These are phyloP conservation scores for Drosophila orosa DNA, from an alignment of 1,140 invertebrate species.

Conservation along the genomic window DNA sequence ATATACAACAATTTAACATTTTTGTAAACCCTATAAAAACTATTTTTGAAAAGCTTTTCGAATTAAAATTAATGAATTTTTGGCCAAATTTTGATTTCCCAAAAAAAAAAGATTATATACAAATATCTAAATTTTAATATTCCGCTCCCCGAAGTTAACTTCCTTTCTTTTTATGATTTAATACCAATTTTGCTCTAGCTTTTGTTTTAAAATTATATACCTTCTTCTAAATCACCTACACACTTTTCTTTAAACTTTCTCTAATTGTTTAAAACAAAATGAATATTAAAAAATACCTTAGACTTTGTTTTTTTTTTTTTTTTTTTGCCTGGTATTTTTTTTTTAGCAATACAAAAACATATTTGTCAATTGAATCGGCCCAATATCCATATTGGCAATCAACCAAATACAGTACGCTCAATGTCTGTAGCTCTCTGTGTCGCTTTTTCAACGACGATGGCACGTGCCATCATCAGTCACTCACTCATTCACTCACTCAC, in stretches of 20 bases:
- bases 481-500: slow-evolving; percentile 26
- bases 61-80: too few relatives aligned
- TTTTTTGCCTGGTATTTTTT: slow-evolving; percentile 8
- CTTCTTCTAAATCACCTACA: not conserved
- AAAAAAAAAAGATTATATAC: too few relatives aligned
- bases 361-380: slow-evolving; percentile 33
- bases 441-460: slow-evolving; percentile 24
- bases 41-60: too few relatives aligned
- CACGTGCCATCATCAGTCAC: slow-evolving; percentile 59
- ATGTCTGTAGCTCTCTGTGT: slow-evolving; percentile 6
- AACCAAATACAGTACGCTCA: slow-evolving; percentile 40
- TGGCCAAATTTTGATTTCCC: too few relatives aligned
- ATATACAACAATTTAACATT: too few relatives aligned
- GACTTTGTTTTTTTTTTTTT: slow-evolving; percentile 2
- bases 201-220: too few relatives aligned
- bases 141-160: too few relatives aligned
- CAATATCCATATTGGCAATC: slow-evolving; percentile 36
- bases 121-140: too few relatives aligned
- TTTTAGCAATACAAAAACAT: slow-evolving; percentile 21
- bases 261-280: not conserved
- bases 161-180: too few relatives aligned
- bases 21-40: too few relatives aligned
- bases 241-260: slow-evolving; percentile 1
- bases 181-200: too few relatives aligned
- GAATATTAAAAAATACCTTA: too few relatives aligned